phyloP scores from a whole-genome alignment of 2,113 vertebrate genomes.

The Mormyrus lacerda region DNA sequence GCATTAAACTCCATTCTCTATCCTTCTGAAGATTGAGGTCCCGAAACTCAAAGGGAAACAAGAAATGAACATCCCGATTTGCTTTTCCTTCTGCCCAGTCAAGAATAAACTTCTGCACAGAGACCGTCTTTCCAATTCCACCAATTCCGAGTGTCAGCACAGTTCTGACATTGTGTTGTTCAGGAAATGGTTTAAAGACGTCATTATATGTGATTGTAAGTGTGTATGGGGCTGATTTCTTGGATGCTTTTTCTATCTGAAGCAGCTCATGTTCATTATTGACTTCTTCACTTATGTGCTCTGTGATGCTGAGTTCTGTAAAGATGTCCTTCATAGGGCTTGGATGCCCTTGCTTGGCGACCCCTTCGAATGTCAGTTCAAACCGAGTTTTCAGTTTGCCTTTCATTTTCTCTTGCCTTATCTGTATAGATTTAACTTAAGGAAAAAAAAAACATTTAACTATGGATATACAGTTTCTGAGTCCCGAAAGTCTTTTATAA shows the following conservation, averaged over 20 bases:
- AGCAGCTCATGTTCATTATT: not conserved
- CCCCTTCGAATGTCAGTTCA: not conserved
- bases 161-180: not conserved
- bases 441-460: not conserved
- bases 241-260: not conserved
- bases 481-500: not conserved
- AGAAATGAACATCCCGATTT: not conserved
- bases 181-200: not conserved
- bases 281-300: not conserved
- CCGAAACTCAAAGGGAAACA: not conserved
- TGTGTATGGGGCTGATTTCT: not conserved
- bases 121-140: not conserved
- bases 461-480: not conserved
- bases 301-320: not conserved
- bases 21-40: not conserved
- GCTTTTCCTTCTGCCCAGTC: not conserved
- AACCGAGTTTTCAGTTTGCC: not conserved
- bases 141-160: not conserved
- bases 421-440: not conserved
- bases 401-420: not conserved
- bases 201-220: not conserved
- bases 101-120: not conserved
- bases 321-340: not conserved
- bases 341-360: not conserved
- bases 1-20: not conserved